Percentiles rank a stretch among this genome's conserved stretches.
phyloP scores from a whole-genome alignment of 2,797 vertebrate genomes.

The Sebastes nivosus region DNA sequence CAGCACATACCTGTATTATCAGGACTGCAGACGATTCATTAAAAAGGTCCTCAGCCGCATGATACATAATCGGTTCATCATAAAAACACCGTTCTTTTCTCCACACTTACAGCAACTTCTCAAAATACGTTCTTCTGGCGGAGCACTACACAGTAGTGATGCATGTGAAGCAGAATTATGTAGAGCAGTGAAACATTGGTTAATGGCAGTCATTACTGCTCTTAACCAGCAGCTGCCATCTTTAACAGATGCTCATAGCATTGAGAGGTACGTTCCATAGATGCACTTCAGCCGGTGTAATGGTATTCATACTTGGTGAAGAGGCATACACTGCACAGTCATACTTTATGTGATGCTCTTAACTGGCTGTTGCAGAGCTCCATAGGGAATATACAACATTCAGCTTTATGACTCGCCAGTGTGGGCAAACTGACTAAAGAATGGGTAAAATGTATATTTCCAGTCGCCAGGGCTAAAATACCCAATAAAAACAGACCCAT shows the following conservation, averaged over 20 bases:
- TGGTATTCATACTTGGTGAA: conserved; percentile 47
- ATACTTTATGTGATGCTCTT: conserved; percentile 44
- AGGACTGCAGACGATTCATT: neutral
- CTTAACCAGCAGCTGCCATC: conserved; percentile 65
- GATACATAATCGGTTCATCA: neutral
- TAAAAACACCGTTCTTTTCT: neutral
- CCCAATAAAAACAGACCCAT: neutral
- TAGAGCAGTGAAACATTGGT: conserved; percentile 48
- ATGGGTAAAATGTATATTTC: conserved; percentile 10
- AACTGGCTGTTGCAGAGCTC: conserved; percentile 36
- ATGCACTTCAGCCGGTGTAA: conserved; percentile 53
- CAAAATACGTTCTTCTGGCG: neutral
- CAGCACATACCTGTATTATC: neutral
- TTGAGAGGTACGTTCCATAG: conserved; percentile 32
- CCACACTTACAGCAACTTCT: neutral
- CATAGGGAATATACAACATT: conserved; percentile 21
- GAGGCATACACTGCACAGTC: conserved; percentile 35
- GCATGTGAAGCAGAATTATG: conserved; percentile 38
- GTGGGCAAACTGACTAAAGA: neutral
- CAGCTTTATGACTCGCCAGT: conserved; percentile 24
- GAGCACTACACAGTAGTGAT: neutral
- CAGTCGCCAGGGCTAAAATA: neutral
- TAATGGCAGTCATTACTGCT: conserved; percentile 67
- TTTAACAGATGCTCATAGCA: conserved; percentile 51
- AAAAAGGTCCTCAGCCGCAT: neutral